phyloP scores from a whole-genome alignment of 2,797 vertebrate genomes.

The Avahi laniger region DNA sequence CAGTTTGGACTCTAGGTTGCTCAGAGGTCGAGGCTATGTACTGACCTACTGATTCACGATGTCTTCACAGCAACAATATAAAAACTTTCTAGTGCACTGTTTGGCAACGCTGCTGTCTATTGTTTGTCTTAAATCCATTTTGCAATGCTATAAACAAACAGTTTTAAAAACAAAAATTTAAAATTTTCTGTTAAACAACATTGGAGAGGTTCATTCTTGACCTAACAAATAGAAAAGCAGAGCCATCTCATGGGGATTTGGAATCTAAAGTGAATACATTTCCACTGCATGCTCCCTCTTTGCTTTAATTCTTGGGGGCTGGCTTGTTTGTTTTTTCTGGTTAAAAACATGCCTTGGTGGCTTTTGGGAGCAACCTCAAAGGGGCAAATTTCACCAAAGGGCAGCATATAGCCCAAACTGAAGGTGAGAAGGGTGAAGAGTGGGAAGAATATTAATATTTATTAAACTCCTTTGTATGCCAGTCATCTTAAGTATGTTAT shows the following conservation, averaged over 20 bases:
- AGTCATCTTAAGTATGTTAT: neutral
- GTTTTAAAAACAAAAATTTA: slow-evolving; percentile 16
- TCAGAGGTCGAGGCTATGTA: slow-evolving; percentile 15
- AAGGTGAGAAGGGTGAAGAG: neutral
- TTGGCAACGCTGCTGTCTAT: neutral
- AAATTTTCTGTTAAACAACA: neutral
- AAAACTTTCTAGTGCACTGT: neutral
- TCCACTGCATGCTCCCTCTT: neutral
- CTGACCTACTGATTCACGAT: neutral
- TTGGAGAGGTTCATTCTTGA: neutral
- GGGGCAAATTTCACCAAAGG: neutral
- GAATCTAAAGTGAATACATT: slow-evolving; percentile 26
- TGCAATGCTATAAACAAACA: neutral
- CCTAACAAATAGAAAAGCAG: slow-evolving; percentile 31
- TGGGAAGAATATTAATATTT: neutral
- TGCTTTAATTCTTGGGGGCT: neutral
- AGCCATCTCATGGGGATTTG: neutral
- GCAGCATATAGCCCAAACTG: neutral
- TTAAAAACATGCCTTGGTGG: slow-evolving; percentile 55
- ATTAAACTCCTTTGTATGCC: neutral
- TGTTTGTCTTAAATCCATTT: slow-evolving; percentile 20
- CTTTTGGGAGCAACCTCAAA: neutral
- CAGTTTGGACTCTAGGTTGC: slow-evolving; percentile 11
- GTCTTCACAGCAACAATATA: neutral
- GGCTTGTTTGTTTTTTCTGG: neutral